Base-by-base conservation (phyloP, 2,113 vertebrate species). In the Corythaixoides concolor region DNA sequence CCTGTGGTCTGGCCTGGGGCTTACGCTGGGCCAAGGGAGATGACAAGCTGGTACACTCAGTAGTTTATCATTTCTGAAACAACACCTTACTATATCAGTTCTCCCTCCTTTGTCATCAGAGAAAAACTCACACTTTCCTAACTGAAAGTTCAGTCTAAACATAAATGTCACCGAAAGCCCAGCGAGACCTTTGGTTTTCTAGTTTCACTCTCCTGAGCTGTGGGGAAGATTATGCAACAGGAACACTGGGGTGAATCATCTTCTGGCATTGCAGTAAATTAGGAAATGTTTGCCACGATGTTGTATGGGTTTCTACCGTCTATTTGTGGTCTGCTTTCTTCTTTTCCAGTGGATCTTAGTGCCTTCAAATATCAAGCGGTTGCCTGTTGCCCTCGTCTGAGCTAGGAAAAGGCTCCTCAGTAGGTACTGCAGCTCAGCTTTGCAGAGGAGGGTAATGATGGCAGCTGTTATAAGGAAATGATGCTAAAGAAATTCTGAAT, bases 141-240 rank as follows among this genome's bases (percentile, higher is more conserved):
- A 66, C 95, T 62, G 89, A 97, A 97, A 94, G 94, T 94, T 97
- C 92, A 97, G 94, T 82, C 97, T 95, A 94, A 97, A 95, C 91
- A 97, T 39, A 97, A 97, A 97, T 96, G 96, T 96, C 96, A 96
- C 93, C 64, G 87, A 93, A 85, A 95, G 78, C 95, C 93, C 96
- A 95, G 87, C 0, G 55, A 97, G 96, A 95, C 91, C 91, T 97
- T 97, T 95, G 94, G 62, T 64, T 93, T 93, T 97, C 77, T 73
- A 83, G 96, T 97, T 97, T 97, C 93, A 26, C 81, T 95, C 96
- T 94, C 84, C 87, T 63, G 91, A 88, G 91, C 91, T 47, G 76
- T 50, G 84, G 94, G 95, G 94, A 95, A 95, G 95, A 87, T 97
- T 97, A 96, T 97, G 97, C 97, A 97, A 97, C 94, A 96, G 97